Base-by-base conservation (phyloP, 2,888 invertebrate species). In the Conistra vaccinii region DNA sequence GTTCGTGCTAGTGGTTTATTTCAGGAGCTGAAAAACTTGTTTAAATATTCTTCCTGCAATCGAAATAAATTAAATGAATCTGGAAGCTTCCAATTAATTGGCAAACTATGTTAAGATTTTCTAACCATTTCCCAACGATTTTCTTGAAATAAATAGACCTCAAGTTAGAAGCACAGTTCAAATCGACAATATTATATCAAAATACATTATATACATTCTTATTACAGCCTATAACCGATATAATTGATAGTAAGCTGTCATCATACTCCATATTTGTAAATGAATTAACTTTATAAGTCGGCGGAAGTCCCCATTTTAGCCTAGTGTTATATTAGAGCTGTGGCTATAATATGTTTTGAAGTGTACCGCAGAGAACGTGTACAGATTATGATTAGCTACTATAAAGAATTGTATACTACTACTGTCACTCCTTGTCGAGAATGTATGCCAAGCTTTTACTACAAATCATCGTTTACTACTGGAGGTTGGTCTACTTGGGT, bases 281-380 rank as follows among this genome's bases (percentile, higher is more conserved):
- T 58, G 73, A 69, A 66, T 71, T 73, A 77, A 14, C 63, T 76
- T 2, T 48, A 9, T 74, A 78, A 53, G 76, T 79, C 26, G 26
- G n/a, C 80, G 87, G 79, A 78, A 66, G 75, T 69, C n/a, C 32
- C 81, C 87, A 73, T 85, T 53, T 78, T 63, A 9, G 81, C 58
- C n/a, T 3, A 14, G 69, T 68, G 67, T 35, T 66, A 61, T 69
- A 35, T 35, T 58, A 69, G 42, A 48, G 48, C 48, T 23, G 68
- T 62, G n/a, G 39, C 39, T 65, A 73, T 48, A 48, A 20, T 63
- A 57, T 53, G 68, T 63, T 78, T 81, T 78, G 63, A 85, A 78
- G 74, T 62, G 70, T 61, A 65, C 79, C 81, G 74, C 69, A 23
- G 3, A 26, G 32, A 6, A 78, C 83, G 86, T 86, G 86, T 39